Evolutionary conservation across 2,797 vertebrate species (phyloP).

Genomic region (Sarcophilus harrisii): DNA sequence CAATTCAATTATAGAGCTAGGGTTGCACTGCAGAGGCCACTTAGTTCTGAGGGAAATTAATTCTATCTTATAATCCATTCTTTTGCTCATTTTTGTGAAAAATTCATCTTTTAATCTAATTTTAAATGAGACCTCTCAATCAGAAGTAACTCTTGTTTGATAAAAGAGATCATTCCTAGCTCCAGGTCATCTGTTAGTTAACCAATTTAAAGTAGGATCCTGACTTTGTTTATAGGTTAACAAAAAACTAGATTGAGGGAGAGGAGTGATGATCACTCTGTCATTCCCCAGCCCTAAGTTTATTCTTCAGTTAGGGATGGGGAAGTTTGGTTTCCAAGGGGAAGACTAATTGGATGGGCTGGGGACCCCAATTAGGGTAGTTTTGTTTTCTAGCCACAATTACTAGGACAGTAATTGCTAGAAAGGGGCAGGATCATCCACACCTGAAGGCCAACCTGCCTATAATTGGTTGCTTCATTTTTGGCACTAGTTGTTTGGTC

Average conservation of each 20-base stretch:
- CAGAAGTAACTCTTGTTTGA: neutral
- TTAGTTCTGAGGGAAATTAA: neutral
- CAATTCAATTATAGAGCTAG: neutral
- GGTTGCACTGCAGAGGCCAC: neutral
- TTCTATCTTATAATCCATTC: neutral
- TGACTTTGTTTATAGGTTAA: too few species aligned
- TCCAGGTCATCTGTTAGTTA: too few species aligned
- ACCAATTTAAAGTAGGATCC: too few species aligned
- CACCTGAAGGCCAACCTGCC: too few species aligned
- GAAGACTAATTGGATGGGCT: neutral
- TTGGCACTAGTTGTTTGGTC: too few species aligned
- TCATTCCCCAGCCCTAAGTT: neutral
- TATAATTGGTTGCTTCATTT: too few species aligned
- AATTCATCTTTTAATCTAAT: neutral
- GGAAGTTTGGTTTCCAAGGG: neutral
- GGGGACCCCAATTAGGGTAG: neutral
- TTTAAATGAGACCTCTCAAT: neutral
- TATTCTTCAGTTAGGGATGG: too few species aligned
- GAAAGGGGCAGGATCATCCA: too few species aligned
- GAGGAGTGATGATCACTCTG: neutral
- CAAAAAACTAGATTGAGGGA: too few species aligned
- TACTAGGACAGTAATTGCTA: too few species aligned
- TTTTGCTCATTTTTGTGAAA: neutral
- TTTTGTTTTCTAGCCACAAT: too few species aligned
- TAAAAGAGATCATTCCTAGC: neutral